Evolutionary conservation across 2,888 invertebrate genomes (phyloP), one percentile per base, ranked within the genome.

Genomic region (Aproaerema taeniolella): DNA sequence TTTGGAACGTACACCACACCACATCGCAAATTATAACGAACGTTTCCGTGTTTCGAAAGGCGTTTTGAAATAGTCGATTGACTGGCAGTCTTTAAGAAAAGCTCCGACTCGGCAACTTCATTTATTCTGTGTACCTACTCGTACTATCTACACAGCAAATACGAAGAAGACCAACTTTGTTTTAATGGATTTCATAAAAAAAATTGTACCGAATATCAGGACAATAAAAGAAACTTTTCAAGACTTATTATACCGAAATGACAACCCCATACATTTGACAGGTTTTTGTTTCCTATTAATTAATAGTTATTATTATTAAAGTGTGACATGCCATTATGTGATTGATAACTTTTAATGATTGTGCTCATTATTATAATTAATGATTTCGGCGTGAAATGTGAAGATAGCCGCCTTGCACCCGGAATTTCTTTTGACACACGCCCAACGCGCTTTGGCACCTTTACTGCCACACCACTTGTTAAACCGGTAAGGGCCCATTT

Each of bases 401-500:
- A 53, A 49, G 6, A 72, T 47, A 1, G 53, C 47, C 1, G 68
- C 66, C 14, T 57, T 50, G 40, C 72, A 72, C 1, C 57, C 57
- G 1, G 12, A 9, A 13, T 43, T 38, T n/a, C 44, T 41, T 29
- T 50, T 55, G 1, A 46, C 47, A 31, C 64, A 65, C 5, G 40
- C 33, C 65, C 65, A 63, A 6, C 52, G 49, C 3, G 43, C 46
- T 8, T 38, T 48, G 0, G 41, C 34, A 1, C 47, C 45, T 14
- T 31, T 36, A 15, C 34, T 28, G 3, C 42, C 17, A 10, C 35
- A 39, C 9, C 41, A 24, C 5, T 42, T 41, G 26, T 52, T 49
- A 38, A 37, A 58, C 36, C 57, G 38, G 35, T 47, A 47, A 6
- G 12, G 12, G 2, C 54, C 55, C 2, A 52, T 13, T 12, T 47